Evolutionary conservation across 2,113 vertebrate species (phyloP), one percentile per base, ranked within the genome.

Genomic region (Anguilla rostrata): DNA sequence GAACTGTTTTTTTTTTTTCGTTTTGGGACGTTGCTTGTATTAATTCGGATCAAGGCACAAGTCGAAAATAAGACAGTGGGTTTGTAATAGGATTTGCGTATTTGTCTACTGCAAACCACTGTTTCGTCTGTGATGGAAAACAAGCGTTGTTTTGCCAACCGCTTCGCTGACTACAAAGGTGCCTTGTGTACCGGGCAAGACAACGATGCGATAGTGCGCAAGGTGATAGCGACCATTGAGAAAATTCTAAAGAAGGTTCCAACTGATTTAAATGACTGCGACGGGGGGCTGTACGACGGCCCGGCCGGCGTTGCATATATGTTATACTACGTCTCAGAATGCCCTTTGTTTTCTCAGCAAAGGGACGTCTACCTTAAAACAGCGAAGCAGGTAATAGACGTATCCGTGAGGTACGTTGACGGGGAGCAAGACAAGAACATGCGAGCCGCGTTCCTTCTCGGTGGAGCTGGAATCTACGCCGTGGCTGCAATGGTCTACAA

Each of bases 241-340:
- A 94, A 92, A 82, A 96, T 97, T 92, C 90, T 97, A 15, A 88
- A 95, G 91, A 96, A 95, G 91, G 89, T 97, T 81, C 95, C 96
- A 46, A 1, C 71, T 0, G 83, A 89, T 57, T 39, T 89, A 39
- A 92, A 93, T 49, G 94, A 94, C 87, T 96, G 94, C 86, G 96
- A 96, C 39, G 96, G 97, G 5, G 96, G 96, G 18, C 93, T 97
- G 87, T 98, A 97, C 85, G 95, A 96, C 82, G 96, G 97, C 7
- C 94, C 95, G 87, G 96, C 96, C 5, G 97, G 96, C 49, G 96
- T 96, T 94, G 97, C 97, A 88, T 97, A 97, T 89, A 97, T 97
- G 96, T 94, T 97, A 11, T 96, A 97, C 90, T 95, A 97, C 83
- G 96, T 97, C 91, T 94, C 96, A 2, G 95, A 97, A 93, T 96